Evolutionary conservation across 2,113 vertebrate genomes (phyloP), one percentile per base, ranked within the genome.

Genomic region (Corynorhinus townsendii): DNA sequence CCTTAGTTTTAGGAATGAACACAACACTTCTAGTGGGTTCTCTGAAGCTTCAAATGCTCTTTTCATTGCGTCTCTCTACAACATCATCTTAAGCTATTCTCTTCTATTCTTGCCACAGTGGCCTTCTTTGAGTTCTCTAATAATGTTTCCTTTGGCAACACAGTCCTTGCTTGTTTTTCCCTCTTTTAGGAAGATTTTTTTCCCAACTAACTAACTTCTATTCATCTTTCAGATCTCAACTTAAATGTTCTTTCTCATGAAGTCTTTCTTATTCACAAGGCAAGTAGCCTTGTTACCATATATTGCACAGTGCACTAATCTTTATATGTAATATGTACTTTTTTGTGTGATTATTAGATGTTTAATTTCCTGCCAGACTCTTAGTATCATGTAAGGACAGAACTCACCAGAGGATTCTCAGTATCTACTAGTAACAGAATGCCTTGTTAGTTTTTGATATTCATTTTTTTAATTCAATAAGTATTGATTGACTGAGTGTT

Each of bases 281-380:
- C 26, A 43, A 43, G 26, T 4, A 69, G 11, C 5, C 68, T 54
- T 73, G 5, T 68, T 64, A 59, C 30, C 33, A 54, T 75, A 59
- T n/a, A 68, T 73, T 83, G n/a, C 54, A 35, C 14, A 43, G 56
- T 30, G 7, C 12, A 30, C 4, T 75, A 10, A 86, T 80, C 43
- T 38, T 69, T 49, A 8, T 43, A 56, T 59, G 43, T 45, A 38
- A 45, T 43, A 56, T 52, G 38, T 40, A 38, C 38, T 26, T 90
- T 87, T 49, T 72, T 89, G 93, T 38, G 22, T 62, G 16, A 85
- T 86, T 73, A 80, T 91, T 94, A 86, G 12, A 38, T 94, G 7
- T 82, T 56, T 83, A 85, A 92, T 76, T 52, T 2, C 11, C 2
- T 40, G 35, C 11, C 7, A 24, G 45, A 88, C 6, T 47, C 38